These are phyloP conservation scores for Poecilia velifera DNA, from an alignment of 2,797 vertebrate genomes.

Conservation along the genomic window DNA sequence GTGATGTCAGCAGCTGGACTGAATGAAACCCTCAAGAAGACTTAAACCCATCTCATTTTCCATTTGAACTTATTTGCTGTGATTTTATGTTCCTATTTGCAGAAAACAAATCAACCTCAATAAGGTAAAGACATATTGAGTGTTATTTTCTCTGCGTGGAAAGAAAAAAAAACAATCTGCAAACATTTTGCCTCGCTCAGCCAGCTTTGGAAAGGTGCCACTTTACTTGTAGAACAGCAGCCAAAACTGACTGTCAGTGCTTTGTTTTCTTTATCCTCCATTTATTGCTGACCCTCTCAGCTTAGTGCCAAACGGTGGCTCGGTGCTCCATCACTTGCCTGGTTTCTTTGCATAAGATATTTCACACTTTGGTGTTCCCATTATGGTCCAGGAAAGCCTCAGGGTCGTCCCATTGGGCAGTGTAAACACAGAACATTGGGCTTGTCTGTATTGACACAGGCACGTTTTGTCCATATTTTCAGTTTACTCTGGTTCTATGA, in stretches of 20 bases:
- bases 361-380: slow-evolving; percentile 83
- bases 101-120: slow-evolving; percentile 1
- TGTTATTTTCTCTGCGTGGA: slow-evolving; percentile 12
- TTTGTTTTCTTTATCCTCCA: slow-evolving; percentile 69
- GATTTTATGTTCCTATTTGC: slow-evolving; percentile 2
- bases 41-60: not conserved
- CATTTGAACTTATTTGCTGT: not conserved
- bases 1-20: not conserved
- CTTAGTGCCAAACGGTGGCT: slow-evolving; percentile 69
- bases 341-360: slow-evolving; percentile 80
- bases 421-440: slow-evolving; percentile 75
- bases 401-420: slow-evolving; percentile 65
- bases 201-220: slow-evolving; percentile 48
- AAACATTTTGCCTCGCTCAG: slow-evolving; percentile 36
- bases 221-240: slow-evolving; percentile 39
- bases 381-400: slow-evolving; percentile 71
- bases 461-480: slow-evolving; percentile 61
- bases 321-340: slow-evolving; percentile 66
- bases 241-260: slow-evolving; percentile 60
- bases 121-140: not conserved
- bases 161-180: slow-evolving; percentile 19
- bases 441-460: slow-evolving; percentile 81
- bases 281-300: slow-evolving; percentile 76
- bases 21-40: not conserved
- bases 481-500: slow-evolving; percentile 36